Percentiles rank a stretch among this genome's conserved stretches.
phyloP scores from a whole-genome alignment of 1,140 invertebrate species.

The Drosophila sp. region DNA sequence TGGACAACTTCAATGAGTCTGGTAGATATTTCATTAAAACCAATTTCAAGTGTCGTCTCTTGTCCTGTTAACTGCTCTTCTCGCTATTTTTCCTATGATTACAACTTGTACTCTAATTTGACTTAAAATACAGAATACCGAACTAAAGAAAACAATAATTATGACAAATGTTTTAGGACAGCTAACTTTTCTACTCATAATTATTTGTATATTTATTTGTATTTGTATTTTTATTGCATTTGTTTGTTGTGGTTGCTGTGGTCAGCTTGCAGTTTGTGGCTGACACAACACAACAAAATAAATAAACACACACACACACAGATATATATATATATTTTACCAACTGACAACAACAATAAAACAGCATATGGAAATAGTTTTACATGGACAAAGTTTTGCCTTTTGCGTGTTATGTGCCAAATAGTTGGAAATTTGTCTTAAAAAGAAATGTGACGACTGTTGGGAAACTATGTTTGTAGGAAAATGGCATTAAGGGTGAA shows the following conservation, averaged over 20 bases:
- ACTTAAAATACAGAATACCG: constrained; percentile 16
- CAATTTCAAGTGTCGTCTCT: constrained; percentile 42
- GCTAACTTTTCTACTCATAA: constrained; percentile 62
- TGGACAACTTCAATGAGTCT: constrained; percentile 65
- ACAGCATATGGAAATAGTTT: constrained; percentile 35
- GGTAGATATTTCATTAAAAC: constrained; percentile 66
- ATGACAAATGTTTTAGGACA: constrained; percentile 28
- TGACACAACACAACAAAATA: constrained; percentile 9
- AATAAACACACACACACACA: constrained; percentile 12
- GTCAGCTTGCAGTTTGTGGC: constrained; percentile 31
- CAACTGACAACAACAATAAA: constrained; percentile 25
- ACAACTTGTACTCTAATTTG: constrained; percentile 56
- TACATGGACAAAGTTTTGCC: constrained; percentile 29
- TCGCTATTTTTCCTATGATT: constrained; percentile 32
- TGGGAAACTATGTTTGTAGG: constrained; percentile 5
- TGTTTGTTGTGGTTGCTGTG: constrained; percentile 67
- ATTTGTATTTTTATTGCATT: constrained; percentile 71
- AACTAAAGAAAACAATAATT: constrained; percentile 21
- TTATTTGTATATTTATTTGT: constrained; percentile 64
- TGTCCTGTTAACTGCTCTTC: constrained; percentile 34
- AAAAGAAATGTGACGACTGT: constrained; percentile 3
- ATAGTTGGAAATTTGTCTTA: constrained; percentile 17
- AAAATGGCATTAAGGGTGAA: background rate
- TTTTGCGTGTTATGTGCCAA: constrained; percentile 27
- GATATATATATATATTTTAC: constrained; percentile 8